Evolutionary conservation across 2,113 vertebrate genomes (phyloP).

Genomic region (Paraplagusia blochii): DNA sequence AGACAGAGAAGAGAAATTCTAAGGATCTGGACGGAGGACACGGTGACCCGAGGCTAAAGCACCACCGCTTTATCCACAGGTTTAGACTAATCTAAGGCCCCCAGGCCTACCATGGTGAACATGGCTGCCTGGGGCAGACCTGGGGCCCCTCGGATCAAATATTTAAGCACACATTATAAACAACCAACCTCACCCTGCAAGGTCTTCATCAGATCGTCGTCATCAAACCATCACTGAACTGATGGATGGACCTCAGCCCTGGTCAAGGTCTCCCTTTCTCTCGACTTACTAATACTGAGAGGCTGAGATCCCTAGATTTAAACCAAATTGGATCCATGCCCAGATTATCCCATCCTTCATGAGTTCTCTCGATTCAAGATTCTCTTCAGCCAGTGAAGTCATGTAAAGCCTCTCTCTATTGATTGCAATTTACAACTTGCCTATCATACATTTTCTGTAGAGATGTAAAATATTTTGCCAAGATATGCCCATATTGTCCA

Average conservation of each 20-base stretch:
- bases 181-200: slow-evolving; percentile 36
- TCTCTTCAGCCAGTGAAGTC: slow-evolving; percentile 10
- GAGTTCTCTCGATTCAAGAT: slow-evolving; percentile 6
- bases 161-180: slow-evolving; percentile 54
- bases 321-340: slow-evolving; percentile 50
- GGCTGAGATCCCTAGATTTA: slow-evolving; percentile 46
- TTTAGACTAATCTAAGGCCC: slow-evolving; percentile 61
- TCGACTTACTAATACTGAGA: slow-evolving; percentile 32
- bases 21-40: slow-evolving; percentile 14
- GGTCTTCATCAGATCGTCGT: too few species aligned
- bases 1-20: slow-evolving; percentile 2
- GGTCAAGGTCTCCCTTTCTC: too few species aligned
- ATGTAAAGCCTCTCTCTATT: too few species aligned
- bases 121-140: slow-evolving; percentile 60
- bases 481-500: too few species aligned
- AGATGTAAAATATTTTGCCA: too few species aligned
- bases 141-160: slow-evolving; percentile 48
- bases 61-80: slow-evolving; percentile 43
- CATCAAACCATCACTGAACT: too few species aligned
- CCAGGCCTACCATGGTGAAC: slow-evolving; percentile 44
- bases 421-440: slow-evolving; percentile 10
- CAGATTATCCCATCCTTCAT: slow-evolving; percentile 20
- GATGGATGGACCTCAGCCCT: not conserved
- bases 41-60: slow-evolving; percentile 27
- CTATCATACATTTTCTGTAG: too few species aligned